Percentiles rank a stretch among this genome's conserved stretches.
Evolutionary conservation across 2,113 vertebrate species (phyloP).

Genomic region (Ceratotherium simum): DNA sequence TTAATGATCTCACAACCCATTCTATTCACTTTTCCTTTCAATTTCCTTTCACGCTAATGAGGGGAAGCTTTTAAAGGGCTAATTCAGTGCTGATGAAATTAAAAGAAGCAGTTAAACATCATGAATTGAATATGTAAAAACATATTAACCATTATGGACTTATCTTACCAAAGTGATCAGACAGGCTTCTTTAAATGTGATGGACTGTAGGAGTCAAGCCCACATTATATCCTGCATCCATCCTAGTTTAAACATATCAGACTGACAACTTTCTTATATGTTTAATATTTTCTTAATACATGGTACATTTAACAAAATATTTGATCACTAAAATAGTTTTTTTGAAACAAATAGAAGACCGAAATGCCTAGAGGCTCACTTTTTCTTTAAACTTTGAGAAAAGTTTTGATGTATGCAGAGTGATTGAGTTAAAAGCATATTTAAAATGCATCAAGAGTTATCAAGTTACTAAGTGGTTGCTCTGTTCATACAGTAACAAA

Average conservation of each 20-base stretch:
- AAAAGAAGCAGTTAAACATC: constrained; percentile 72
- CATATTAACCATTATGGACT: constrained; percentile 57
- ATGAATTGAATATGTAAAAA: constrained; percentile 77
- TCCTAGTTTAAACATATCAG: background rate
- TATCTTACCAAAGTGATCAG: constrained; percentile 37
- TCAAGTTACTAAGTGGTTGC: background rate
- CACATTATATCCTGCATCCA: background rate
- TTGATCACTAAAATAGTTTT: background rate
- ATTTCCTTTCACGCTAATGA: constrained; percentile 78
- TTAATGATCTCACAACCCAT: constrained; percentile 65
- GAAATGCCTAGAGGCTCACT: background rate
- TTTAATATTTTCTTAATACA: constrained; percentile 9
- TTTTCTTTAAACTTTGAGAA: constrained; percentile 12
- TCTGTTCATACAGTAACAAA: background rate
- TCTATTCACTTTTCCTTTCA: constrained; percentile 72
- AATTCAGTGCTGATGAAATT: constrained; percentile 72
- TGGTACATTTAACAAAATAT: constrained; percentile 36
- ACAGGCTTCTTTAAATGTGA: background rate
- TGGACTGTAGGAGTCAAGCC: background rate
- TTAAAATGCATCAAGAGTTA: background rate
- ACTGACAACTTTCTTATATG: background rate
- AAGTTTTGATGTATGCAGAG: background rate
- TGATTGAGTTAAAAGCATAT: background rate
- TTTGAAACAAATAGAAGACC: background rate
- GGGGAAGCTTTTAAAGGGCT: constrained; percentile 80